A percentile compares a stretch with the other conserved stretches of the same genome.
Conservation (phyloP, 2,113 vertebrate genomes). For the Climacteris rufus region DNA sequence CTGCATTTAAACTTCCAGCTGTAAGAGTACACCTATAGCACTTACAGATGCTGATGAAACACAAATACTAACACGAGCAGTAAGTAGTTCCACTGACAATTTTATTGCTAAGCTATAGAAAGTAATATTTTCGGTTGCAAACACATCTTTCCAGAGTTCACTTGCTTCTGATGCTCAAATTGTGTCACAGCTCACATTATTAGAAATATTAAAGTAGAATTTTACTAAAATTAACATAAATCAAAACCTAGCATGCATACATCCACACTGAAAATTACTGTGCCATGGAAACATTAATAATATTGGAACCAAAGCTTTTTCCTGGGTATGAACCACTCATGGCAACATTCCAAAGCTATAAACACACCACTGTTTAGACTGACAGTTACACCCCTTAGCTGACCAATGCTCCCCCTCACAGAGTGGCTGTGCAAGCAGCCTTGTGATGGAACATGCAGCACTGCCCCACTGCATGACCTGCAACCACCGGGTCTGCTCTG, state of each 20-base stretch:
- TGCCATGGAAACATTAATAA: not conserved
- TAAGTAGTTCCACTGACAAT: not conserved
- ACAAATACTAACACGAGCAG: not conserved
- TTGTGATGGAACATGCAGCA: not conserved
- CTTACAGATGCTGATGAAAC: not conserved
- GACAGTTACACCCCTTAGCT: not conserved
- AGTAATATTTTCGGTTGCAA: not conserved
- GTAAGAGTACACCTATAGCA: not conserved
- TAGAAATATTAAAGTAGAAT: not conserved
- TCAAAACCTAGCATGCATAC: not conserved
- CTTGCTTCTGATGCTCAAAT: not conserved
- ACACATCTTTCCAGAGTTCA: not conserved
- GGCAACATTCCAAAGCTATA: not conserved
- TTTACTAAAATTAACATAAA: not conserved
- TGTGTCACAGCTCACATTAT: not conserved
- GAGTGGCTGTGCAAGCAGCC: not conserved
- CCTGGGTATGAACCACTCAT: not conserved
- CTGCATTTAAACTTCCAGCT: not conserved
- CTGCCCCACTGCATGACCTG: not conserved
- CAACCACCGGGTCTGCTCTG: rapidly evolving
- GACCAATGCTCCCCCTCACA: not conserved
- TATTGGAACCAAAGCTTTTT: not conserved
- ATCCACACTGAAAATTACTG: not conserved
- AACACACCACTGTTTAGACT: not conserved
- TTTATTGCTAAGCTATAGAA: not conserved